Conservation (phyloP, 2,888 invertebrate species). For the Rotaria macrura region DNA sequence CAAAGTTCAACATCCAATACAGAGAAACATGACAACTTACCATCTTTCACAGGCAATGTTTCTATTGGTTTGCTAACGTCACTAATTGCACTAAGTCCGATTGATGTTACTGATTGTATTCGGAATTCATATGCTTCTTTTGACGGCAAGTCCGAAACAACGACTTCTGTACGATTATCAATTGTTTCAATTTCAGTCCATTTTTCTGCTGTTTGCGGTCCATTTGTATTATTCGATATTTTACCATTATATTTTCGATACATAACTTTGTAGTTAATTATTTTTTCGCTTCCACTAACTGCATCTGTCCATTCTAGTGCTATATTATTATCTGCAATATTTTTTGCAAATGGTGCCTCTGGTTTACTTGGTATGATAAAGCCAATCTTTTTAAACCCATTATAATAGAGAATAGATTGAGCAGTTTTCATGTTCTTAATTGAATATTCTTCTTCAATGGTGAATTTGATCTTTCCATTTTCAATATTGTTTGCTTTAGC, state of each 20-base stretch:
- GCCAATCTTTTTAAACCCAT: background rate
- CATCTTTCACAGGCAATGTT: background rate
- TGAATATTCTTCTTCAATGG: background rate
- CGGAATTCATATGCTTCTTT: background rate
- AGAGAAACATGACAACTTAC: background rate
- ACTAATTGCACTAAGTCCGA: background rate
- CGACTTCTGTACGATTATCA: background rate
- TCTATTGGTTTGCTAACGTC: background rate
- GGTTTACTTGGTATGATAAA: background rate
- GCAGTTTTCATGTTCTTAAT: background rate
- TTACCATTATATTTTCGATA: background rate
- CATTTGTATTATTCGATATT: background rate
- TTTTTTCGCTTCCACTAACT: background rate
- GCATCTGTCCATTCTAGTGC: background rate
- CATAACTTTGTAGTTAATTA: background rate
- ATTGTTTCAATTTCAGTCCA: background rate
- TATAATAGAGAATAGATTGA: background rate
- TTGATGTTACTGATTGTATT: background rate
- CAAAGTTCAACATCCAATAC: background rate
- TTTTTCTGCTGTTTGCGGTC: background rate
- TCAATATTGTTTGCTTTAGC: background rate
- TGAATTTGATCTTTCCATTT: background rate
- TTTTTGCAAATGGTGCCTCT: background rate
- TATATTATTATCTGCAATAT: background rate
- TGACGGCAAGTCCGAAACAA: background rate